Conservation (phyloP, 23 tunicate genomes). For the Ciona savignyi region DNA sequence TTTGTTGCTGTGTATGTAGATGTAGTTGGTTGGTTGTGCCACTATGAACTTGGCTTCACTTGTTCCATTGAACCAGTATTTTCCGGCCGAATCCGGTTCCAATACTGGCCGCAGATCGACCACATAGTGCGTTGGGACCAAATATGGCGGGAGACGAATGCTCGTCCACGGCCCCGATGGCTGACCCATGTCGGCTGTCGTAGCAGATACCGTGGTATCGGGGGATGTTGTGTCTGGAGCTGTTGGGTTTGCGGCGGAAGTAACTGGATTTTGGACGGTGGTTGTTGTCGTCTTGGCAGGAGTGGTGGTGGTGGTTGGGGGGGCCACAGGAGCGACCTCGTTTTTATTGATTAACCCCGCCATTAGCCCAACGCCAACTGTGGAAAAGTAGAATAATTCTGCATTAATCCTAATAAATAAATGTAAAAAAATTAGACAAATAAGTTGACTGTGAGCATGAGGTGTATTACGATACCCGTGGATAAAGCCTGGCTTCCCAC, state of each 20-base stretch:
- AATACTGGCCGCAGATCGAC: conserved; percentile 51
- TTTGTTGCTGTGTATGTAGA: conserved; percentile 59
- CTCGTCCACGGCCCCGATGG: conserved; percentile 26
- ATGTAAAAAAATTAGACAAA: no score
- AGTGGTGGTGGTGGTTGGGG: background rate
- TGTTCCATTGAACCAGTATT: no score
- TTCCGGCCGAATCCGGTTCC: conserved; percentile 10
- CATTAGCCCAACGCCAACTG: conserved; percentile 26
- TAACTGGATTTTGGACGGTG: conserved; percentile 26
- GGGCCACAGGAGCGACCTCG: conserved; percentile 3
- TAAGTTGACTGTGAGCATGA: no score
- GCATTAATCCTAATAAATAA: no score
- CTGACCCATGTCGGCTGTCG: background rate
- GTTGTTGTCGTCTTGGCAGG: no score
- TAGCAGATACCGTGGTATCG: conserved; percentile 2
- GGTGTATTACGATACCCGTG: no score
- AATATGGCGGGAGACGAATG: conserved; percentile 31
- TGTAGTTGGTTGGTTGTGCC: conserved; percentile 8
- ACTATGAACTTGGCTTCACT: conserved; percentile 21
- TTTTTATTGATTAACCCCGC: conserved; percentile 22
- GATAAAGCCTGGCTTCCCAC: no score
- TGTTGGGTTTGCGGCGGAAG: conserved; percentile 7
- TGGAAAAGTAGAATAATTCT: conserved; percentile 2
- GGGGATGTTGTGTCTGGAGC: background rate
- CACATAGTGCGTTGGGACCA: conserved; percentile 34